Evolutionary conservation across 2,113 vertebrate species (phyloP).

Genomic region (Gracilinanus agilis): DNA sequence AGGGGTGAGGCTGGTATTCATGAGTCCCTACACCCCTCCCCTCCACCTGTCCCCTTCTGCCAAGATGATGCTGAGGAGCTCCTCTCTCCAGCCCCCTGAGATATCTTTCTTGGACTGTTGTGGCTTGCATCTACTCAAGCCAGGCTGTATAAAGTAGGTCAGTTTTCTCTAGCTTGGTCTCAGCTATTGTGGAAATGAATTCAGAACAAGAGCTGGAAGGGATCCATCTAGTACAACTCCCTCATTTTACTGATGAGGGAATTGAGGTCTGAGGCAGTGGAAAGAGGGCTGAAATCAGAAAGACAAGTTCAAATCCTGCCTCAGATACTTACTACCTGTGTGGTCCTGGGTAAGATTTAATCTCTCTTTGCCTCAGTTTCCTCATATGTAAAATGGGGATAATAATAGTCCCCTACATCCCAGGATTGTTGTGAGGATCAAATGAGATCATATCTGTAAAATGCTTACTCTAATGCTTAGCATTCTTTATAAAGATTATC

Average conservation of each 20-base stretch:
- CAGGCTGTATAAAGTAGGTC: background rate
- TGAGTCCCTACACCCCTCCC: background rate
- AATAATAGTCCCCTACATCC: accelerated
- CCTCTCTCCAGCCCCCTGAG: background rate
- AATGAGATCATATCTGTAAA: background rate
- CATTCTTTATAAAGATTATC: too few relatives aligned
- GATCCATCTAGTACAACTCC: background rate
- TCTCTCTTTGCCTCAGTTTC: too few relatives aligned
- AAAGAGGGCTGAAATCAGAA: background rate
- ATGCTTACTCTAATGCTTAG: accelerated
- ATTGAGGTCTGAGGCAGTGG: background rate
- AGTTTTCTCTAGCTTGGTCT: background rate
- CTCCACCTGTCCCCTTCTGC: background rate
- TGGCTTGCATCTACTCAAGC: background rate
- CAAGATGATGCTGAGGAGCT: background rate
- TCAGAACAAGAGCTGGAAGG: background rate
- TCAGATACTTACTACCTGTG: background rate
- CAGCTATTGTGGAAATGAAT: background rate
- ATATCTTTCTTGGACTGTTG: background rate
- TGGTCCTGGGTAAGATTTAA: background rate
- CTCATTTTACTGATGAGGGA: background rate
- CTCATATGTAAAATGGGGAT: background rate
- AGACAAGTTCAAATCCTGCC: background rate
- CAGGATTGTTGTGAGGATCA: background rate
- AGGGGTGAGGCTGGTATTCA: background rate